Evolutionary conservation across 1,140 invertebrate genomes (phyloP).

Genomic region (Drosophila triauraria): DNA sequence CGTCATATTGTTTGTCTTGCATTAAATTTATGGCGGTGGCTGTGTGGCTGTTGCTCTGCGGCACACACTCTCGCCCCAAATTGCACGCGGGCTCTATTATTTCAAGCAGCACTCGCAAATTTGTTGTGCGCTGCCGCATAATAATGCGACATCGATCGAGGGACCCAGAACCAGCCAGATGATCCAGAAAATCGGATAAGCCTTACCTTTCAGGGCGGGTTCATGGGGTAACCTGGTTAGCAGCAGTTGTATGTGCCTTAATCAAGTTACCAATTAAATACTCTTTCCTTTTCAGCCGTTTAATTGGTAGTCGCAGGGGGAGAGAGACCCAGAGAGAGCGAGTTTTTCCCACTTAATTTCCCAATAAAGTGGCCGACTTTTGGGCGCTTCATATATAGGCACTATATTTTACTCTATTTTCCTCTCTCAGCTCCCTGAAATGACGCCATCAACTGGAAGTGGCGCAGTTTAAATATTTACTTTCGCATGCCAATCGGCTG

Average conservation of each 20-base stretch:
- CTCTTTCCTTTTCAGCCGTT: constrained; percentile 2
- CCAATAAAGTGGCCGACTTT: constrained; percentile 51
- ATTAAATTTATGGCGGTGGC: constrained; percentile 68
- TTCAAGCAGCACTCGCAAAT: constrained; percentile 52
- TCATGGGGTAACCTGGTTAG: constrained; percentile 1
- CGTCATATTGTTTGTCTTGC: constrained; percentile 62
- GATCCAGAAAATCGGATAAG: constrained; percentile 1
- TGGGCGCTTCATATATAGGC: constrained; percentile 18
- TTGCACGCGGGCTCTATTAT: constrained; percentile 47
- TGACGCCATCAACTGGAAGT: constrained; percentile 75
- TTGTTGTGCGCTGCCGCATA: constrained; percentile 54
- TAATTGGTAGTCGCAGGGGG: constrained; percentile 2
- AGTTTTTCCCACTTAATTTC: constrained; percentile 15
- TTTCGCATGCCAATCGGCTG: constrained; percentile 51
- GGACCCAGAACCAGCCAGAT: background rate
- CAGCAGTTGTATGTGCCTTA: constrained; percentile 10
- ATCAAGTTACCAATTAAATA: constrained; percentile 25
- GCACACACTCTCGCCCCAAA: constrained; percentile 58
- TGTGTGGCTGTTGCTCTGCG: constrained; percentile 20
- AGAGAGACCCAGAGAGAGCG: no score
- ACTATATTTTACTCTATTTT: background rate
- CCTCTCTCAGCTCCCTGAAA: background rate
- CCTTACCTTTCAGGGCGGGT: background rate
- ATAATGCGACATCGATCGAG: constrained; percentile 56
- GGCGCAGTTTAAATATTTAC: constrained; percentile 79